Evolutionary conservation across 2,113 vertebrate species (phyloP), one percentile per base, ranked within the genome.

Genomic region (Picathartes gymnocephalus): DNA sequence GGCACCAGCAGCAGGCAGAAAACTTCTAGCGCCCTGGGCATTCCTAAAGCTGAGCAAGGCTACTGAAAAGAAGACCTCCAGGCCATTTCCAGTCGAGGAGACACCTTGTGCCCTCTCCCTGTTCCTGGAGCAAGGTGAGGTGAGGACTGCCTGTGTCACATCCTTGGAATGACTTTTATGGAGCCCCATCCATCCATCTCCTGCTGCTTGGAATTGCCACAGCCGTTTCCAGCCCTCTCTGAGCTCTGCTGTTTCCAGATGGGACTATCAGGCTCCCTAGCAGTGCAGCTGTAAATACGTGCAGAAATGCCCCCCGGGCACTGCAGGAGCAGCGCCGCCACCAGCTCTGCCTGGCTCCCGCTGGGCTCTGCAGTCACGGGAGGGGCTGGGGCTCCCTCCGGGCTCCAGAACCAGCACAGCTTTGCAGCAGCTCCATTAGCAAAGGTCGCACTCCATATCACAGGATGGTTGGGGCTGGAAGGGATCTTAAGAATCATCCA

Each of bases 121-220:
- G 13, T 11, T 70, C 31, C 76, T 68, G 42, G 20, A 56, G 69
- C 47, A 20, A 37, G 25, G 33, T 22, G 7, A 85, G 35, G 11
- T 51, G 86, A 73, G 60, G 39, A 18, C 44, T 78, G 42, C 6
- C 69, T 84, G 48, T 79, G n/a, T 19, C 70, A 33, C 23, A 54
- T 30, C 65, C 62, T 79, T 37, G 8, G 13, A 44, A 2, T 22
- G 50, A 23, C 48, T 93, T 93, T 94, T 82, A 87, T n/a, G 53
- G 68, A 45, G 66, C 84, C 30, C 16, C 70, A 85, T 81, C 48
- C 58, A 45, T 79, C 57, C 62, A 33, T 73, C 74, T 91, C 94
- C 81, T 50, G 81, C 93, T 85, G 94, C 78, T 79, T 58, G 21
- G 70, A 95, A 95, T 66, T 91, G 78, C 84, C 74, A 77, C 27